Evolutionary conservation across 2,113 vertebrate genomes (phyloP).

Genomic region (Lamprotornis superbus): DNA sequence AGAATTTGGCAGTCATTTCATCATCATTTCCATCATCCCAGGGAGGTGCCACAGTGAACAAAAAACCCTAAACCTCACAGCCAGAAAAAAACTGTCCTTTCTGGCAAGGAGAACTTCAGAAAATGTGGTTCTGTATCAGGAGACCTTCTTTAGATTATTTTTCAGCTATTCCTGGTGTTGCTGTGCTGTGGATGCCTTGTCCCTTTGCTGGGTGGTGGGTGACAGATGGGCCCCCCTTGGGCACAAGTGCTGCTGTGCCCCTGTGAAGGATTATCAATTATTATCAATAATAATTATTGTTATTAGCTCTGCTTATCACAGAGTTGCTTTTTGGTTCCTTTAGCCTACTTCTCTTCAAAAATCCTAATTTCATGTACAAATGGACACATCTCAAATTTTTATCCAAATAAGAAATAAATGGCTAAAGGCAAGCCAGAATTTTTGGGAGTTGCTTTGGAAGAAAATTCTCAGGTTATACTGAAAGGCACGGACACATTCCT

Average conservation of each 20-base stretch:
- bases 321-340: not conserved
- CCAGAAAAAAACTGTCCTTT: not conserved
- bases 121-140: fast-evolving
- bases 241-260: not conserved
- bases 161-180: not conserved
- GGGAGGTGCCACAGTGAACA: not conserved
- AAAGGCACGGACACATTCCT: not conserved
- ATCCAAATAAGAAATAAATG: not conserved
- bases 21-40: not conserved
- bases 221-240: not conserved
- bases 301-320: not conserved
- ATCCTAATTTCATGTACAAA: not conserved
- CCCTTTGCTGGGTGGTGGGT: not conserved
- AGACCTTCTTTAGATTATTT: not conserved
- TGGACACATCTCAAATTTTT: not conserved
- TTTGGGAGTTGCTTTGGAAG: not conserved
- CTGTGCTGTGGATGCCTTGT: fast-evolving
- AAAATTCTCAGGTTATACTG: not conserved
- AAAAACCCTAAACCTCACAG: fast-evolving
- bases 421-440: not conserved
- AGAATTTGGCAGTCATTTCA: not conserved
- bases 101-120: not conserved
- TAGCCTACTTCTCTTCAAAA: not conserved
- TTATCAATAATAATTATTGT: too few species aligned
- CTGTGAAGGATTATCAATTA: not conserved